Percentiles rank a stretch among this genome's conserved stretches.
Evolutionary conservation across 2,797 vertebrate genomes (phyloP).

Genomic region (Percopsis omiscomaycus): DNA sequence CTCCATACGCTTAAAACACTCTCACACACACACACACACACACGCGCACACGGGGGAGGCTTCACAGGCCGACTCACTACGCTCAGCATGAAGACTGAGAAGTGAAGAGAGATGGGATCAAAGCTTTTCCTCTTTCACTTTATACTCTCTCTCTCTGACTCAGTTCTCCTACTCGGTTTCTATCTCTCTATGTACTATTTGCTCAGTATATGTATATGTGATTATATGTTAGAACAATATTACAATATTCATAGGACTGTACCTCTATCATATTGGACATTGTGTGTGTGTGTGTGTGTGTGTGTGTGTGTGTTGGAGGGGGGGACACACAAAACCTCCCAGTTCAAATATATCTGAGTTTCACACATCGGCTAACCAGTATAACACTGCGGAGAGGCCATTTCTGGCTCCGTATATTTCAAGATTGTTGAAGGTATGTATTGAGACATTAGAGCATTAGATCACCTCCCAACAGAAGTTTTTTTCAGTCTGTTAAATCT

Average conservation of each 20-base stretch:
- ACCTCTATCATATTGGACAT: too few relatives aligned
- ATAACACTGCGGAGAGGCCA: too few relatives aligned
- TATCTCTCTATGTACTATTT: background rate
- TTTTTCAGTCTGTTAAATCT: too few relatives aligned
- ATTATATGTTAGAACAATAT: too few relatives aligned
- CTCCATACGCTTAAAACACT: background rate
- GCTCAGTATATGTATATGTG: background rate
- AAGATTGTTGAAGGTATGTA: too few relatives aligned
- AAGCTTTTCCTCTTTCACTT: background rate
- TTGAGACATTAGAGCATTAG: too few relatives aligned
- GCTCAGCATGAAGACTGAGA: constrained; percentile 5
- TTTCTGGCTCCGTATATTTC: too few relatives aligned
- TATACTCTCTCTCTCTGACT: background rate
- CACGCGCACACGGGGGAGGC: constrained; percentile 1
- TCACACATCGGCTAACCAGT: too few relatives aligned
- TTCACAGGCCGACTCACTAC: constrained; percentile 12
- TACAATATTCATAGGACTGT: too few relatives aligned
- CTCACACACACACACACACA: background rate
- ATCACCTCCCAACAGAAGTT: too few relatives aligned
- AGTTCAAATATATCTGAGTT: too few relatives aligned
- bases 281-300: background rate
- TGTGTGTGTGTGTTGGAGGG: background rate
- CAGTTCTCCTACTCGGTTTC: background rate
- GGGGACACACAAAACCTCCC: background rate
- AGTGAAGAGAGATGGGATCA: constrained; percentile 26